A percentile compares a stretch with the other conserved stretches of the same genome.
Evolutionary conservation across 1,140 invertebrate species (phyloP).

Genomic region (Tetranychus cinnabarinus): DNA sequence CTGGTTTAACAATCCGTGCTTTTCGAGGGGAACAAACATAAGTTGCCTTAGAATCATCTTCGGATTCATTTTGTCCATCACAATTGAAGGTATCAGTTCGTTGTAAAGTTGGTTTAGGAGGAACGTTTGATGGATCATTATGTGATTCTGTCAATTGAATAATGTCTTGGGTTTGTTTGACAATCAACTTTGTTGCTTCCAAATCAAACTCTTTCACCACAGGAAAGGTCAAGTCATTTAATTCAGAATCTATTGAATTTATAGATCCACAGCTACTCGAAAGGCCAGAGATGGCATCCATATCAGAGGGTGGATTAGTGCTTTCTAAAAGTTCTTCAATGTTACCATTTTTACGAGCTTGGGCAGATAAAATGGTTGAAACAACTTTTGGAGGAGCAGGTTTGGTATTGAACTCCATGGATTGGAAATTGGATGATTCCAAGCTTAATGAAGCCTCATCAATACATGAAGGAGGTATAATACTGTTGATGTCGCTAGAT

Average conservation of each 20-base stretch:
- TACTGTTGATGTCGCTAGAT: conserved; percentile 30
- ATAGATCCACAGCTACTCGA: neutral
- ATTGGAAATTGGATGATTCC: neutral
- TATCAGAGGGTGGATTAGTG: neutral
- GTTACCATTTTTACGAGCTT: neutral
- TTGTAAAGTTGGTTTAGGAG: neutral
- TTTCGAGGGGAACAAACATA: neutral
- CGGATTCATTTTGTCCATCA: neutral
- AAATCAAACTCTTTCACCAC: neutral
- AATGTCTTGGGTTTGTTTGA: neutral
- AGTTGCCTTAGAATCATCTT: neutral
- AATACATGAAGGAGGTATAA: conserved; percentile 46
- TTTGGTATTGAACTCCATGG: neutral
- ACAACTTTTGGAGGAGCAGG: too few relatives aligned
- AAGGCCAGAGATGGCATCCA: neutral
- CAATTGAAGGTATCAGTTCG: neutral
- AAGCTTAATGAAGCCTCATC: conserved; percentile 20
- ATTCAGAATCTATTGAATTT: neutral
- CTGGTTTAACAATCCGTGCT: neutral
- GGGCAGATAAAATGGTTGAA: too few relatives aligned
- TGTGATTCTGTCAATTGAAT: neutral
- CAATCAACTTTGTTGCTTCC: neutral
- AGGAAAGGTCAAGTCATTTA: neutral
- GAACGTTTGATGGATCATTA: neutral
- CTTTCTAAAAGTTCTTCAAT: neutral